Percentiles rank a stretch among this genome's conserved stretches.
These are phyloP conservation scores for Malurus splendens DNA, from an alignment of 2,797 vertebrate genomes.

Conservation along the genomic window DNA sequence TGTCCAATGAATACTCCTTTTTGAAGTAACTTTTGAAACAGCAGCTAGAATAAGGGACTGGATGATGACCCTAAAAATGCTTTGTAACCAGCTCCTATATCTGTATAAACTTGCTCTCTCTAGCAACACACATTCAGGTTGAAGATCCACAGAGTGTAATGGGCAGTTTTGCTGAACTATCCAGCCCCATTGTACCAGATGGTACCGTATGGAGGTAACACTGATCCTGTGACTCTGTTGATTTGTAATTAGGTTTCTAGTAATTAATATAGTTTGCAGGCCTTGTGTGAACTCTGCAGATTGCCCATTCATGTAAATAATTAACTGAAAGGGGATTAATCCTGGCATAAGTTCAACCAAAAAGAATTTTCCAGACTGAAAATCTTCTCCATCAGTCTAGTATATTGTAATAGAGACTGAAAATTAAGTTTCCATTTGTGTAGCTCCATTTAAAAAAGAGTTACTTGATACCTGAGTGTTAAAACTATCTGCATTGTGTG, in stretches of 20 bases:
- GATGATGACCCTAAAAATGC: neutral
- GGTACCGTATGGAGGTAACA: constrained; percentile 38
- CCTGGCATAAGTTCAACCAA: constrained; percentile 32
- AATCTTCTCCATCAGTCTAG: neutral
- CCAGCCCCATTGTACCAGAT: constrained; percentile 34
- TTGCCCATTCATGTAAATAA: constrained; percentile 50
- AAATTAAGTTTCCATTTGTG: neutral
- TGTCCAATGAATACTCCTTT: neutral
- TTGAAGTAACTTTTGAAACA: neutral
- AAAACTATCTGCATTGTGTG: neutral
- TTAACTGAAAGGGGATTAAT: constrained; percentile 55
- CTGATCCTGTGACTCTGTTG: constrained; percentile 46
- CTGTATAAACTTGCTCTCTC: neutral
- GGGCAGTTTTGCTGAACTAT: neutral
- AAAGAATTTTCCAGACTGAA: constrained; percentile 31
- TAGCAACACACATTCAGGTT: neutral
- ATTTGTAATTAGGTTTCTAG: constrained; percentile 52
- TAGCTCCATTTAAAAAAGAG: neutral
- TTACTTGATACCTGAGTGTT: neutral
- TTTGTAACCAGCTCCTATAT: neutral
- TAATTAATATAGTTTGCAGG: constrained; percentile 61
- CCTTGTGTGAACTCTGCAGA: constrained; percentile 54
- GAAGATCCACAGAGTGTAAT: neutral
- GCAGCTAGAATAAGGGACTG: neutral
- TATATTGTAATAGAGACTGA: neutral